Evolutionary conservation across 2,113 vertebrate species (phyloP).

Genomic region (Misgurnus mizolepis): DNA sequence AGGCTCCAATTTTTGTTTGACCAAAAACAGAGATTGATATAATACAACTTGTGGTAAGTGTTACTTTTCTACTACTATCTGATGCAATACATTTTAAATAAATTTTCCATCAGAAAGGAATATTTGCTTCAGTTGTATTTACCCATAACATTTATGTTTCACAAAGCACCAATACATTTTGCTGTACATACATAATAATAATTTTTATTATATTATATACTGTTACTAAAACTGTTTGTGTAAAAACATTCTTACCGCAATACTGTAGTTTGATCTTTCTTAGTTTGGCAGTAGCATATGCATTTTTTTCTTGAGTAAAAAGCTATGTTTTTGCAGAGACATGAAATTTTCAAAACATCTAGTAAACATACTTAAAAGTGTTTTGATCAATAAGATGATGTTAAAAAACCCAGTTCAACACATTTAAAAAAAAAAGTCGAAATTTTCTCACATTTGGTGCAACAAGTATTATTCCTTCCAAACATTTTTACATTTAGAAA

Average conservation of each 20-base stretch:
- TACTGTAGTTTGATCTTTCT: too few species aligned
- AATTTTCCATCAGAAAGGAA: slow-evolving; percentile 5
- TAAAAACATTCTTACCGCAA: too few species aligned
- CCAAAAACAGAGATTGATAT: slow-evolving; percentile 8
- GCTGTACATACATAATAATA: slow-evolving; percentile 36
- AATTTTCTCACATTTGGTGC: too few species aligned
- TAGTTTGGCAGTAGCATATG: not conserved
- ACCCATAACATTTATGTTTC: slow-evolving; percentile 6
- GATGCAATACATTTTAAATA: slow-evolving; percentile 45
- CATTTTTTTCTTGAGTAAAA: not conserved
- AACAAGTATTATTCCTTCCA: too few species aligned
- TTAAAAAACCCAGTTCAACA: not conserved
- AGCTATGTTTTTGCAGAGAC: not conserved
- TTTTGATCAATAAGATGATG: not conserved
- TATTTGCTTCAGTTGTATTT: slow-evolving; percentile 31
- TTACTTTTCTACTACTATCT: slow-evolving; percentile 34
- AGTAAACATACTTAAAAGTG: not conserved
- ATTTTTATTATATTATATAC: not conserved
- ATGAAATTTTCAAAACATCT: not conserved
- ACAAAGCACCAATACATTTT: slow-evolving; percentile 4
- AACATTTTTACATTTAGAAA: too few species aligned
- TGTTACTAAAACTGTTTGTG: too few species aligned
- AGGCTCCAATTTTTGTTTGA: not conserved
- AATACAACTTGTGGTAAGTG: not conserved
- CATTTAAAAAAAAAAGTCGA: too few species aligned